Evolutionary conservation across 2,113 vertebrate species (phyloP).

Genomic region (Dicerorhinus sumatrensis): DNA sequence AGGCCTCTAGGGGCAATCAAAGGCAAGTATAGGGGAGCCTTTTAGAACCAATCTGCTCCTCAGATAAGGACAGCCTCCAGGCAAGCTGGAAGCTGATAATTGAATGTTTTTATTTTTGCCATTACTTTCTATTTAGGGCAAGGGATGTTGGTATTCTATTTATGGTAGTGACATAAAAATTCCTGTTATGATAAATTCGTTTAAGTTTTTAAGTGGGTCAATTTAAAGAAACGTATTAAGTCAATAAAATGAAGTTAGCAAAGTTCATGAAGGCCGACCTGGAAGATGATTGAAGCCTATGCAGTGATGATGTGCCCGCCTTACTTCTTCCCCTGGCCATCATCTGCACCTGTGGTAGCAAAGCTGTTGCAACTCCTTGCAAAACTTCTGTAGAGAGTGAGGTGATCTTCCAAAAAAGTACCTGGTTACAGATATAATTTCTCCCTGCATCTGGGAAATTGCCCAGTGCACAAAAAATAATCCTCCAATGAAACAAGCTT

Average conservation of each 20-base stretch:
- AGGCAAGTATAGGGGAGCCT: conserved; percentile 6
- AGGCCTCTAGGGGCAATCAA: background rate
- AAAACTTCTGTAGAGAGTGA: background rate
- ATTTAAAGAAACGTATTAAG: conserved; percentile 44
- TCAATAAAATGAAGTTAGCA: conserved; percentile 21
- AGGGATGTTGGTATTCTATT: conserved; percentile 56
- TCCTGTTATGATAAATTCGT: conserved; percentile 59
- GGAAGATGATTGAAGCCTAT: background rate
- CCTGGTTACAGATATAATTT: background rate
- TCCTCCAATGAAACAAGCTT: background rate
- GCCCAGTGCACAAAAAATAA: background rate
- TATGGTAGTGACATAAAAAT: conserved; percentile 45
- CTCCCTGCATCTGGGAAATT: background rate
- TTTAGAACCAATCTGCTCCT: conserved; percentile 57
- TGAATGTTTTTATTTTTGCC: conserved; percentile 66
- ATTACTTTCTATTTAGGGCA: conserved; percentile 57
- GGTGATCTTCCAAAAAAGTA: background rate
- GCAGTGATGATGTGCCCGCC: fast-evolving
- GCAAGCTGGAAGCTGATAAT: conserved; percentile 49
- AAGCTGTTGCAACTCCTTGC: background rate
- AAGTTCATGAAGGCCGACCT: background rate
- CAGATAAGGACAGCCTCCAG: background rate
- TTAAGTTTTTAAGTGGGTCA: conserved; percentile 51
- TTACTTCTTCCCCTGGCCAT: background rate
- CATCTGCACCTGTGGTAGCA: background rate